Conservation (phyloP, 2,797 vertebrate genomes). For the Brachyalestes nurse region DNA sequence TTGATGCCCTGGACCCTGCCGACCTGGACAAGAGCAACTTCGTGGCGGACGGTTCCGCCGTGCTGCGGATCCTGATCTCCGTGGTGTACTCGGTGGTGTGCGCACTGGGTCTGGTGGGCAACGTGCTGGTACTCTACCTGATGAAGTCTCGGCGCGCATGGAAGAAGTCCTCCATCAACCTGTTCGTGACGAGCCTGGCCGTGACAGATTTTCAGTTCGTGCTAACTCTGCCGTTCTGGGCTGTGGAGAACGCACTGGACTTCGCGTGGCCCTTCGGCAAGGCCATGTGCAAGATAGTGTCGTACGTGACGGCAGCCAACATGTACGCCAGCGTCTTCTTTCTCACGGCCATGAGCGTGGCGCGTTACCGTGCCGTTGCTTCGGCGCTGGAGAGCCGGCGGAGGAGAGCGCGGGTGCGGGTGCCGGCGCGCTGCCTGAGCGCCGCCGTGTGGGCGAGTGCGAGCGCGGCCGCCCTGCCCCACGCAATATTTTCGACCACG, state of each 20-base stretch:
- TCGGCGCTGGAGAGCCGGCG: constrained; percentile 68
- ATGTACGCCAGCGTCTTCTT: constrained; percentile 83
- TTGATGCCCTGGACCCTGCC: constrained; percentile 53
- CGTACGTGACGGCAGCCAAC: constrained; percentile 77
- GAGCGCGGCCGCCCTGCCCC: constrained; percentile 74
- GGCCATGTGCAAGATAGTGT: constrained; percentile 76
- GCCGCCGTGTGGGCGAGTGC: constrained; percentile 13
- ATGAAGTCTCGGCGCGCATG: constrained; percentile 72
- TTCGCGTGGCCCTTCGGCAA: constrained; percentile 81
- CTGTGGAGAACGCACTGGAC: constrained; percentile 76
- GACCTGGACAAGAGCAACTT: constrained; percentile 59
- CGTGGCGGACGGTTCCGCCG: constrained; percentile 70
- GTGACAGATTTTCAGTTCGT: constrained; percentile 80
- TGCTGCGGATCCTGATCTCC: constrained; percentile 75
- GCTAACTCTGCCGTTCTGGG: constrained; percentile 80
- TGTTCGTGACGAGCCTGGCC: constrained; percentile 79
- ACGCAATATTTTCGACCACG: constrained; percentile 81
- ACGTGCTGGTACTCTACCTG: constrained; percentile 79
- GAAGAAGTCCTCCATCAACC: constrained; percentile 69
- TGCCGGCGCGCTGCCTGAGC: constrained; percentile 75
- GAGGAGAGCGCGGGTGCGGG: constrained; percentile 71
- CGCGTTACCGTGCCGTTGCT: constrained; percentile 75
- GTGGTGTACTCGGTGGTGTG: constrained; percentile 81
- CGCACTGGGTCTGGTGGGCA: constrained; percentile 80
- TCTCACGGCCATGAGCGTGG: constrained; percentile 79